Evolutionary conservation across 2,113 vertebrate species (phyloP), one percentile per base, ranked within the genome.

Genomic region (Pholis gunnellus): DNA sequence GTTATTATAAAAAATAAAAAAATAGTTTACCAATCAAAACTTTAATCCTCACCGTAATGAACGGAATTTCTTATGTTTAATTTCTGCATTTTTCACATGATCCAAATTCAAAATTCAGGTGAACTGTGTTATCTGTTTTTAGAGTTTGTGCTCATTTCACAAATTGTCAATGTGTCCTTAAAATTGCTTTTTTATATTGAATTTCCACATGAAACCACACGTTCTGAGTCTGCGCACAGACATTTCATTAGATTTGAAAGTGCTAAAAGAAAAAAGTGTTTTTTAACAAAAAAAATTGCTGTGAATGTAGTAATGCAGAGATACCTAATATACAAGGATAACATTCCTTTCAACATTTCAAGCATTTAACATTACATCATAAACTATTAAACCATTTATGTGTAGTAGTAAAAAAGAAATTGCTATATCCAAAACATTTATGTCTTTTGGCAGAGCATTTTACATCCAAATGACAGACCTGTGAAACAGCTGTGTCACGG

Each of bases 401-500:
- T 65, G 46, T 63, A 34, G 74, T 13, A 22, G n/a, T n/a, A 44
- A 76, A 75, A 79, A 10, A 9, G 5, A 48, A 36, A 22, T 9
- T 1, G 2, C n/a, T 6, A 20, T 18, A 72, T 48, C 40, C 20
- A 54, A 36, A 42, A 40, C 61, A 64, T 86, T 72, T 77, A 81
- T 76, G 78, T 2, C 44, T 61, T 78, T 63, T 79, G 64, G 10
- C n/a, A 25, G 52, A 71, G 72, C 75, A 46, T 84, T 84, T 82
- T 84, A 67, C 56, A 34, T 81, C 59, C 3, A 89, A 78, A 77
- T 63, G 50, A 85, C 22, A 73, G 71, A 71, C 82, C 79, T 90
- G 83, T 86, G 80, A 90, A 91, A 86, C 76, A 64, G 25, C 36
- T 76, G 81, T 73, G 75, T 79, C 84, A 75, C 82, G 75, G 63